Evolutionary conservation across 2,888 invertebrate species (phyloP).

Genomic region (Polydesmus complanatus): DNA sequence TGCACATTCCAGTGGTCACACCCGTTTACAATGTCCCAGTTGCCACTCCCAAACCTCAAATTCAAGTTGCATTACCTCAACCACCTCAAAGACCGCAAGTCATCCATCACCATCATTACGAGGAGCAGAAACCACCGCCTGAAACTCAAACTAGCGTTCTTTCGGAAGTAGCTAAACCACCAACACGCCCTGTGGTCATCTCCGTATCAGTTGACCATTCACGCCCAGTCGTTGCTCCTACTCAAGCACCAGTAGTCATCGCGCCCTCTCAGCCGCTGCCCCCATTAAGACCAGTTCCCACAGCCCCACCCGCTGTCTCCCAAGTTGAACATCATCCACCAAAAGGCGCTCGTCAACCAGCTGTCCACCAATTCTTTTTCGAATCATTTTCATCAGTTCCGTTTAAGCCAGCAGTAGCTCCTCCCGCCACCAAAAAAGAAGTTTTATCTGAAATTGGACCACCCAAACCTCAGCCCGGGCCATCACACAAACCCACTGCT

Average conservation of each 20-base stretch:
- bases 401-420: neutral
- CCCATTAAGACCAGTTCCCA: neutral
- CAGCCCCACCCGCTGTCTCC: neutral
- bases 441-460: neutral
- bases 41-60: neutral
- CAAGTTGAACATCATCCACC: neutral
- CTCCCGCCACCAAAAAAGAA: neutral
- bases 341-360: neutral
- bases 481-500: neutral
- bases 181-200: neutral
- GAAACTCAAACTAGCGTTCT: neutral
- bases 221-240: neutral
- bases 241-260: neutral
- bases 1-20: neutral
- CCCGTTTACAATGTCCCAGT: neutral
- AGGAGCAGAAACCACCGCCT: neutral
- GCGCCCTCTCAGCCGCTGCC: neutral
- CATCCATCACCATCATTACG: neutral
- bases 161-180: neutral
- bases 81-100: neutral
- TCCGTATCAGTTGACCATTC: neutral
- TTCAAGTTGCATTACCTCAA: neutral
- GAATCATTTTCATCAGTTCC: neutral
- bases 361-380: neutral
- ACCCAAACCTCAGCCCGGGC: neutral